Conservation (phyloP, 2,888 invertebrate genomes). For the Ochropleura plecta region DNA sequence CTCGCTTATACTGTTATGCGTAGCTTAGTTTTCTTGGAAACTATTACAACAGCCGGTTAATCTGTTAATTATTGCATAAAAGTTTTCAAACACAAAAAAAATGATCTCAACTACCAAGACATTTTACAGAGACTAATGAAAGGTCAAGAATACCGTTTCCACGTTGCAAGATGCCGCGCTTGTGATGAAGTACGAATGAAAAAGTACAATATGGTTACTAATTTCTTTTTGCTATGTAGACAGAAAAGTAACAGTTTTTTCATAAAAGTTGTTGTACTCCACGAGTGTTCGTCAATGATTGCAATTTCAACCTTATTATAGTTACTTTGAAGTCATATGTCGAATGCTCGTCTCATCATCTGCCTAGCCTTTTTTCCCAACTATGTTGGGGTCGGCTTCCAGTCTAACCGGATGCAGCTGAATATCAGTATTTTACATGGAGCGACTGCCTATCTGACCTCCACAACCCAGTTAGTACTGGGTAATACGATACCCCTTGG, state of each 20-base stretch:
- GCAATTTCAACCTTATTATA: conserved; percentile 6
- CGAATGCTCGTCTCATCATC: background rate
- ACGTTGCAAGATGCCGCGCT: conserved; percentile 22
- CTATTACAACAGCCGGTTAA: background rate
- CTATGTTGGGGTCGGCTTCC: too few species aligned
- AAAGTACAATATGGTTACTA: conserved; percentile 26
- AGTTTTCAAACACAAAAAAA: background rate
- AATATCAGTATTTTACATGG: too few species aligned
- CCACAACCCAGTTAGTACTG: too few species aligned
- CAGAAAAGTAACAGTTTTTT: background rate
- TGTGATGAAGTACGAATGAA: conserved; percentile 18
- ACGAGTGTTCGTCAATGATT: background rate
- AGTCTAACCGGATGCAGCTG: too few species aligned
- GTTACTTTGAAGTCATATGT: background rate
- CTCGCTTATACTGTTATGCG: too few species aligned
- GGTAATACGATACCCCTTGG: too few species aligned
- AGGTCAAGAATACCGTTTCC: conserved; percentile 22
- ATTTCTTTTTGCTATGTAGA: conserved; percentile 18
- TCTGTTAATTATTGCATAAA: background rate
- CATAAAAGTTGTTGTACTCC: background rate
- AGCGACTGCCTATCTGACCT: too few species aligned
- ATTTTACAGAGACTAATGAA: conserved; percentile 41
- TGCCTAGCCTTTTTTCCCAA: too few species aligned
- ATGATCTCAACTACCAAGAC: conserved; percentile 14
- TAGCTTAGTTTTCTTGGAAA: too few species aligned